A percentile compares a stretch with the other conserved stretches of the same genome.
These are phyloP conservation scores for Thaumetopoea pityocampa DNA, from an alignment of 1,140 invertebrate genomes.

Conservation along the genomic window DNA sequence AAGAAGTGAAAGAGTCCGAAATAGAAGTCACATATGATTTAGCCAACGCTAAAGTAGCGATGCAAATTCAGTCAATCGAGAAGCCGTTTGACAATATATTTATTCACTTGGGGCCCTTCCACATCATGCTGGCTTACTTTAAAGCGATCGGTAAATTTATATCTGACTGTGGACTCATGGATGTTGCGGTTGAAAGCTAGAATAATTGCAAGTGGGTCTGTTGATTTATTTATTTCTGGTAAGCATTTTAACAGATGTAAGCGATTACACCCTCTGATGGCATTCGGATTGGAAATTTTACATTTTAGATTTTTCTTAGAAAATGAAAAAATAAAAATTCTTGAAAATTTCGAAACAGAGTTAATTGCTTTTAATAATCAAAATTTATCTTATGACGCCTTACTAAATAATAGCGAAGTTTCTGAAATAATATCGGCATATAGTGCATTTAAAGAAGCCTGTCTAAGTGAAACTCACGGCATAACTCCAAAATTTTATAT, in stretches of 20 bases:
- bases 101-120: constrained; percentile 66
- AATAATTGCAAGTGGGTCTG: constrained; percentile 59
- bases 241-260: constrained; percentile 72
- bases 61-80: constrained; percentile 47
- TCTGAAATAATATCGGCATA: too few species aligned
- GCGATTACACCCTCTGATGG: constrained; percentile 53
- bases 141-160: constrained; percentile 66
- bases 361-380: too few species aligned
- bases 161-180: constrained; percentile 49
- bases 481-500: constrained; percentile 29
- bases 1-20: constrained; percentile 16
- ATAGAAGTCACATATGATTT: constrained; percentile 48
- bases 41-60: constrained; percentile 46
- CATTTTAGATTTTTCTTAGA: constrained; percentile 49
- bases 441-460: too few species aligned
- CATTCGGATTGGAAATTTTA: constrained; percentile 49
- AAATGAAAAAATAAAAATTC: constrained; percentile 4
- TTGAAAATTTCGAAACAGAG: too few species aligned
- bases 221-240: constrained; percentile 50
- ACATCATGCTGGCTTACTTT: constrained; percentile 67
- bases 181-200: constrained; percentile 52
- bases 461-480: constrained; percentile 16
- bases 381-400: too few species aligned
- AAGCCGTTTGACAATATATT: constrained; percentile 57
- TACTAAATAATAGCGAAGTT: too few species aligned